Base-by-base conservation (phyloP, 2,888 invertebrate species). In the Catocala sponsa region DNA sequence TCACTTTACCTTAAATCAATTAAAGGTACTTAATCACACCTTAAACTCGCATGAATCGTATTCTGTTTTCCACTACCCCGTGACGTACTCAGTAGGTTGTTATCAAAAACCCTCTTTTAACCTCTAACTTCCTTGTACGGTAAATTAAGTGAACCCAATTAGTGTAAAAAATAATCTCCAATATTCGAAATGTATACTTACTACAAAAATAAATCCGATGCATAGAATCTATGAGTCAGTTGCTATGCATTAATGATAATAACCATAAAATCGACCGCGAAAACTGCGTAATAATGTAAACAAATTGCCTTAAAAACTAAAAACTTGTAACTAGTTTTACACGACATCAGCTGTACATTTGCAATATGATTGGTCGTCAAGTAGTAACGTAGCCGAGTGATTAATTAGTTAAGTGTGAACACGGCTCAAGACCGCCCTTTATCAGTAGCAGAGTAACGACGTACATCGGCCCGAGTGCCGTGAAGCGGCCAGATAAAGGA, bases 401-500 rank as follows among this genome's bases (percentile, higher is more conserved):
- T 59, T 69, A 74, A 76, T 78, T 78, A 70, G 68, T 63, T 66
- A 54, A 66, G 70, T 81, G 78, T 77, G 70, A 76, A 80, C 74
- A 57, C 62, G 49, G 75, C 78, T 70, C 70, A 65, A 79, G 74
- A 78, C 65, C 57, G 78, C 72, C 75, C 79, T 83, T 89, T 89
- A 89, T 88, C 89, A 89, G 84, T 80, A 65, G 76, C 76, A 79
- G 72, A 78, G 81, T 83, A 84, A 78, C 82, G 76, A 84, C 79
- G 82, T 85, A 80, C 70, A 78, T 81, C 70, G 71, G 25, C 25
- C 63, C 70, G 79, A 80, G 82, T 80, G 76, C 72, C 73, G 73
- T 75, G 75, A 76, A 76, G 80, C 81, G 76, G 79, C 71, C 81
- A 87, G 88, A 90, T 91, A 91, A 90, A 89, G 89, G 87, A 89